phyloP scores from a whole-genome alignment of 2,113 vertebrate genomes.

The Stictonetta naevosa region DNA sequence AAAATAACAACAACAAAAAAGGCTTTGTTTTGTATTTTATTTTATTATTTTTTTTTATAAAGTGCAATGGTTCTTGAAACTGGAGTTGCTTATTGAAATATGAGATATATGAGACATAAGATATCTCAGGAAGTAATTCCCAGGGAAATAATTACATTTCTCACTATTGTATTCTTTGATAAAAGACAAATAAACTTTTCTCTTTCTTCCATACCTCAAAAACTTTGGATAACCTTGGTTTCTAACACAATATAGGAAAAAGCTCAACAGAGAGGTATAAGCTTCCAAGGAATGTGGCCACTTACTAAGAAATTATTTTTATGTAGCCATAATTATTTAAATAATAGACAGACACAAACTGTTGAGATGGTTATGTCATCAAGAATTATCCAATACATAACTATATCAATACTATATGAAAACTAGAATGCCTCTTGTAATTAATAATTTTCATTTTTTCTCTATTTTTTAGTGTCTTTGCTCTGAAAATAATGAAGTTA shows the following conservation, averaged over 20 bases:
- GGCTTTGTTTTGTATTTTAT: neutral
- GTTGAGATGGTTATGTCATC: neutral
- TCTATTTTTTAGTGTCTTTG: neutral
- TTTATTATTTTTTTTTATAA: neutral
- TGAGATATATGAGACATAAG: neutral
- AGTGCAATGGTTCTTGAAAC: neutral
- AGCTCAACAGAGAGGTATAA: neutral
- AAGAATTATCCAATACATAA: neutral
- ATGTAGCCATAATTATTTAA: neutral
- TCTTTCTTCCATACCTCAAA: neutral
- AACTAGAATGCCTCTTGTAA: neutral
- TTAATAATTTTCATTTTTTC: accelerated
- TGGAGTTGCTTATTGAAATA: neutral
- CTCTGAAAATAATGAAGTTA: neutral
- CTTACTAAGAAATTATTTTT: neutral
- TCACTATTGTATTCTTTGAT: neutral
- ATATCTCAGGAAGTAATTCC: neutral
- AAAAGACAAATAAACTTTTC: neutral
- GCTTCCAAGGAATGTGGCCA: neutral
- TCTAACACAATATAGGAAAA: neutral
- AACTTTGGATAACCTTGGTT: neutral
- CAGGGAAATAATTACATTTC: neutral
- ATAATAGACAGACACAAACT: neutral
- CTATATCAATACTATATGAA: neutral
- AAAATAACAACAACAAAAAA: neutral